Base-by-base conservation (phyloP, 2,797 vertebrate species). In the Acanthopagrus latus region DNA sequence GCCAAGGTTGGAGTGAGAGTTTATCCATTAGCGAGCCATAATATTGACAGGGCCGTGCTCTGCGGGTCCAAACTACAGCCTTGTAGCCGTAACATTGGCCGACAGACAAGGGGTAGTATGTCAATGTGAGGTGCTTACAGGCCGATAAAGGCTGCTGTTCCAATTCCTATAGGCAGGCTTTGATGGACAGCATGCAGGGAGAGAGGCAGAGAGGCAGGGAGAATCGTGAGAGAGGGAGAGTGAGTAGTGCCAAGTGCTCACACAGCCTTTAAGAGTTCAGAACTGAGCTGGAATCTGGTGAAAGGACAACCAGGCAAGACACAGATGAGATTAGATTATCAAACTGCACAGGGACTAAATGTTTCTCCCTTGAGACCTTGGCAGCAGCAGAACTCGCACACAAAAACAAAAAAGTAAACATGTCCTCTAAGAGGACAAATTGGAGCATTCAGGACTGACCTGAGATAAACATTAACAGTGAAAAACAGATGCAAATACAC, bases 71-170 rank as follows among this genome's bases (percentile, higher is more conserved):
- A 88, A 91, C 86, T 81, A 75, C 76, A 73, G 76, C 72, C 76
- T 64, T 80, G 81, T 81, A 91, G 86, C 81, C 88, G 77, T 85
- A 93, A 92, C 88, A 90, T 52, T 84, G 89, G 83, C 88, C 76
- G 64, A 86, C 77, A 90, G 81, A 88, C 85, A 79, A 78, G 85
- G 85, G 74, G 85, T 87, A 88, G 81, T 92, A 84, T 89, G 88
- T 94, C 91, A 89, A 90, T 83, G 87, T 23, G 82, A 91, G 91
- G 88, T 88, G 91, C 90, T 89, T 88, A 92, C 86, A 88, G 88
- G 82, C 84, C 85, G 82, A 93, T 93, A 92, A 93, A 89, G 77
- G 83, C 85, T 86, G 89, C 83, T 72, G 82, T 77, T 91, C 80
- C 85, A 84, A 80, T 79, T 93, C 87, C 87, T 88, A 91, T 82